phyloP scores from a whole-genome alignment of 2,888 invertebrate genomes.

The Tiliacea aurago region DNA sequence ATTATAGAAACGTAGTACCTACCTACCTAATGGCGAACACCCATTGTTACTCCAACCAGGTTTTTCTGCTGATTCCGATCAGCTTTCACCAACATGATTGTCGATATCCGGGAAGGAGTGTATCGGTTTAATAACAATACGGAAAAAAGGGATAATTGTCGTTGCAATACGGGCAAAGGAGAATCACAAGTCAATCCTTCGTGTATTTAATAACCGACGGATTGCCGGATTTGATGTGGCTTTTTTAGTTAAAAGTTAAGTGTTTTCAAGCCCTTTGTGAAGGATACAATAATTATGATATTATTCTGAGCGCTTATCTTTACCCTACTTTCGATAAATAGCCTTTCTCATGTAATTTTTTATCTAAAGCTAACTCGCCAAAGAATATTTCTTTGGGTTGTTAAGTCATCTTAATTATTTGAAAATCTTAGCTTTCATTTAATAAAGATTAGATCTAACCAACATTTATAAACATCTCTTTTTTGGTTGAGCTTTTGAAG shows the following conservation, averaged over 20 bases:
- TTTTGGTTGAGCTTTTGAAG: background rate
- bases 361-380: background rate
- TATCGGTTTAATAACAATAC: slow-evolving; percentile 82
- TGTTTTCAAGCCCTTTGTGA: slow-evolving; percentile 22
- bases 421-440: too few species aligned
- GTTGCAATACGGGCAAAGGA: slow-evolving; percentile 72
- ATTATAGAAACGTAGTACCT: background rate
- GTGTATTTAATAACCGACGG: slow-evolving; percentile 50
- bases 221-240: slow-evolving; percentile 57
- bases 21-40: slow-evolving; percentile 18
- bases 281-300: slow-evolving; percentile 18
- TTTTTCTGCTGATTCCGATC: slow-evolving; percentile 76
- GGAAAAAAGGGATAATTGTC: slow-evolving; percentile 86
- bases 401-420: too few species aligned
- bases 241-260: slow-evolving; percentile 42
- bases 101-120: slow-evolving; percentile 88
- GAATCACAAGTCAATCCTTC: slow-evolving; percentile 59
- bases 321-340: slow-evolving; percentile 10
- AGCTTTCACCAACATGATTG: slow-evolving; percentile 84
- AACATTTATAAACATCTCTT: background rate
- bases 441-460: too few species aligned
- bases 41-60: slow-evolving; percentile 50
- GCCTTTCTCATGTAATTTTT: slow-evolving; percentile 1
- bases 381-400: background rate
- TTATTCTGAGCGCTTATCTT: slow-evolving; percentile 17